These are phyloP conservation scores for Synanthedon myopaeformis DNA, from an alignment of 2,888 invertebrate genomes.

Conservation along the genomic window DNA sequence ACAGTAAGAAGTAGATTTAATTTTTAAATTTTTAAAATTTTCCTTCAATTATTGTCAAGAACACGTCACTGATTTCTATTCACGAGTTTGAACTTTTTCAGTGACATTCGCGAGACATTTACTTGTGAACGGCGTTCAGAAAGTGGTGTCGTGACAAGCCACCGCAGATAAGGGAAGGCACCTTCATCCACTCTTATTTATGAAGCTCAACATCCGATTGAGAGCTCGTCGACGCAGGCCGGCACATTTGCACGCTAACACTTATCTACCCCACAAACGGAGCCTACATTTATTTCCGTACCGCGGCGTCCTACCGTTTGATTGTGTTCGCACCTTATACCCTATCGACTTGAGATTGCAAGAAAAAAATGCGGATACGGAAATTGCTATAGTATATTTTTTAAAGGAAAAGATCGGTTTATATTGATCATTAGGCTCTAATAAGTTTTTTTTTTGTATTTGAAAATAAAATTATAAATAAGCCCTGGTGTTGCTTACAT, in stretches of 20 bases:
- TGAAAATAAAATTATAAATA: too few species aligned
- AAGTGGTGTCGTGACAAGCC: slow-evolving; percentile 36
- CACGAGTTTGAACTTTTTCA: slow-evolving; percentile 1
- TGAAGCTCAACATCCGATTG: slow-evolving; percentile 64
- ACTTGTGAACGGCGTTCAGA: slow-evolving; percentile 29
- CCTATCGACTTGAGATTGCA: neutral
- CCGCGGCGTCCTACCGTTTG: slow-evolving; percentile 39
- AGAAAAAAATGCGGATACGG: neutral
- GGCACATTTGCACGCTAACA: slow-evolving; percentile 44
- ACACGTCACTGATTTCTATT: too few species aligned
- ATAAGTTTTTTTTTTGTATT: too few species aligned
- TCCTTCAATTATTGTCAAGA: too few species aligned
- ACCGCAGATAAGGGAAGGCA: slow-evolving; percentile 39
- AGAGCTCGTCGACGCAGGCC: slow-evolving; percentile 42
- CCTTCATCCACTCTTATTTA: slow-evolving; percentile 63
- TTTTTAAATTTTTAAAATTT: too few species aligned
- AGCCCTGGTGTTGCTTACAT: too few species aligned
- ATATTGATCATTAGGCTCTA: too few species aligned
- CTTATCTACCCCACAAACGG: slow-evolving; percentile 57
- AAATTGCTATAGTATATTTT: too few species aligned
- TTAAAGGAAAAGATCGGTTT: too few species aligned
- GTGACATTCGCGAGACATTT: slow-evolving; percentile 4
- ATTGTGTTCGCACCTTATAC: slow-evolving; percentile 19
- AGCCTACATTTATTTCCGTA: slow-evolving; percentile 60
- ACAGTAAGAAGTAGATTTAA: too few species aligned